phyloP scores from a whole-genome alignment of 2,888 invertebrate species.

The Pterostichus madidus region DNA sequence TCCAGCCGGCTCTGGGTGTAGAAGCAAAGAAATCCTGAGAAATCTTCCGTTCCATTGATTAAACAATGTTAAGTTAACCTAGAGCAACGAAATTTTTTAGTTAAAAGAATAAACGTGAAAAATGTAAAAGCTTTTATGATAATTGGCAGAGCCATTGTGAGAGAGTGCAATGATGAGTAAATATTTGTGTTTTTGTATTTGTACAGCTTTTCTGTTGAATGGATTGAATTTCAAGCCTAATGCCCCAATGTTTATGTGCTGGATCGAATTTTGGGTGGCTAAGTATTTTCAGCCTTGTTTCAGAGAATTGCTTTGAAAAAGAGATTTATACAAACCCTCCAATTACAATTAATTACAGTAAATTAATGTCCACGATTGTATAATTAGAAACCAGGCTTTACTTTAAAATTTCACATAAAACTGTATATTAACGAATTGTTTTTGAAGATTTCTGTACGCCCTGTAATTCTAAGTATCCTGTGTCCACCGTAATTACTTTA shows the following conservation, averaged over 20 bases:
- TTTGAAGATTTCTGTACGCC: constrained; percentile 4
- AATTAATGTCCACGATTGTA: constrained; percentile 17
- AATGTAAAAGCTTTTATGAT: background rate
- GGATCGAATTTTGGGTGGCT: background rate
- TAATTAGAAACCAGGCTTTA: constrained; percentile 27
- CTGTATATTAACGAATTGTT: constrained; percentile 5
- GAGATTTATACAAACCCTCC: constrained; percentile 26
- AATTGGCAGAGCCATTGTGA: background rate
- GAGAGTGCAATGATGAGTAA: constrained; percentile 6
- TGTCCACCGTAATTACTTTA: background rate
- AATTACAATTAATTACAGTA: constrained; percentile 44
- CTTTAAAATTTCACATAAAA: constrained; percentile 33
- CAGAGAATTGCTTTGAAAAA: background rate
- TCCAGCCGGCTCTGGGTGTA: no score
- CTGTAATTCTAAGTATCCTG: background rate
- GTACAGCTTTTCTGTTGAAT: constrained; percentile 6
- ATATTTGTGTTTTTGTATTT: constrained; percentile 24
- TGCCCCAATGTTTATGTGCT: constrained; percentile 6
- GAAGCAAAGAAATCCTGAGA: no score
- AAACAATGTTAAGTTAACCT: no score
- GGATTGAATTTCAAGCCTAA: constrained; percentile 18
- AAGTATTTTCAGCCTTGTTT: constrained; percentile 21
- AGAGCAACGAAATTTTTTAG: no score
- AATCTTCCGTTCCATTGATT: no score
- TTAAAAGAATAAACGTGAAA: no score